These are phyloP conservation scores for Samia ricini DNA, from an alignment of 1,140 invertebrate genomes.

Conservation along the genomic window DNA sequence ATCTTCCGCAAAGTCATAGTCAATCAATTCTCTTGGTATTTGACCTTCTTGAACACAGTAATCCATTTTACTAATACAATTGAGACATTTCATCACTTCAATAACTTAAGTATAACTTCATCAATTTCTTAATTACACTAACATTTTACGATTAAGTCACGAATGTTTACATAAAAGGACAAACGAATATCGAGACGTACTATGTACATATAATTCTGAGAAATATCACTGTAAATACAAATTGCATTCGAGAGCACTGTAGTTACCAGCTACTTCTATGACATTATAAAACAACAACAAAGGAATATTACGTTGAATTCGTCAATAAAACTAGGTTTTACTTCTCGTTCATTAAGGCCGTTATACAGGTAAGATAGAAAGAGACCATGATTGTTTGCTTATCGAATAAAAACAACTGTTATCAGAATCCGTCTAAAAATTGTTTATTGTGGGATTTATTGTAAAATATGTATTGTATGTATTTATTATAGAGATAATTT, in stretches of 20 bases:
- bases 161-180: not conserved
- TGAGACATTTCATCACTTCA: constrained; percentile 49
- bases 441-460: too few relatives aligned
- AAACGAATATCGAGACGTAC: not conserved
- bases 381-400: not conserved
- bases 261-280: not conserved
- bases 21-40: constrained; percentile 54
- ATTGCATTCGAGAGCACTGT: not conserved
- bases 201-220: not conserved
- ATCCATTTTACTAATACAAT: constrained; percentile 57
- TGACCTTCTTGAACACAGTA: constrained; percentile 55
- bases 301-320: not conserved
- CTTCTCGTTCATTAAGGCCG: not conserved
- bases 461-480: too few relatives aligned
- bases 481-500: too few relatives aligned
- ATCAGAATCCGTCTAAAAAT: not conserved
- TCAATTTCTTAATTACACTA: not conserved
- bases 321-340: not conserved
- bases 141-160: not conserved
- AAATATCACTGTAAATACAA: not conserved
- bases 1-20: constrained; percentile 69
- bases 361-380: not conserved
- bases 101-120: not conserved
- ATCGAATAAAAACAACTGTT: not conserved
- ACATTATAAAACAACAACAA: not conserved